A percentile compares a stretch with the other conserved stretches of the same genome.
Evolutionary conservation across 2,888 invertebrate species (phyloP).

Genomic region (Chironomus tentans): DNA sequence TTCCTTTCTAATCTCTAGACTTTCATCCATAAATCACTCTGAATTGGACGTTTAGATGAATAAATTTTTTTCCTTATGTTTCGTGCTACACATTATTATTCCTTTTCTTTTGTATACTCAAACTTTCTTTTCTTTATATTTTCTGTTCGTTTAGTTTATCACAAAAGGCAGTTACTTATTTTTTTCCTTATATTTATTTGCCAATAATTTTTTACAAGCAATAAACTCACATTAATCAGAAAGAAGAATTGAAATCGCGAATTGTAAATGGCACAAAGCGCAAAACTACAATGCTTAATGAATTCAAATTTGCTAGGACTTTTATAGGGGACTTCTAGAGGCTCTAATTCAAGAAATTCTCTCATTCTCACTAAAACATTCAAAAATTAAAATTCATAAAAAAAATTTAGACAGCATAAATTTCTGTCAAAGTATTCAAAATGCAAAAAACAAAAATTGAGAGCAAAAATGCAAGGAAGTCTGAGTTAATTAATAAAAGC

Average conservation of each 20-base stretch:
- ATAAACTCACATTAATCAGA: conserved; percentile 23
- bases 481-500: background rate
- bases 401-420: background rate
- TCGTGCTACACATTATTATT: background rate
- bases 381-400: background rate
- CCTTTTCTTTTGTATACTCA: no score
- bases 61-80: background rate
- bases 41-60: background rate
- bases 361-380: background rate
- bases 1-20: conserved; percentile 3
- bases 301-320: background rate
- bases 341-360: background rate
- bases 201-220: background rate
- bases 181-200: no score
- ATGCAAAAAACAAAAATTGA: background rate
- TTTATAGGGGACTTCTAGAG: conserved; percentile 6
- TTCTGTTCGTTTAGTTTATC: no score
- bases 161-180: no score
- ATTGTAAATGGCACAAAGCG: conserved; percentile 15
- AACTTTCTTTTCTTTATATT: no score
- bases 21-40: conserved; percentile 12
- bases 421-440: conserved; percentile 8
- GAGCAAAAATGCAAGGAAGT: background rate
- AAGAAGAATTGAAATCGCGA: background rate
- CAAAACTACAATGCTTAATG: conserved; percentile 8